These are phyloP conservation scores for Salminus brasiliensis DNA, from an alignment of 2,113 vertebrate genomes.

Conservation along the genomic window DNA sequence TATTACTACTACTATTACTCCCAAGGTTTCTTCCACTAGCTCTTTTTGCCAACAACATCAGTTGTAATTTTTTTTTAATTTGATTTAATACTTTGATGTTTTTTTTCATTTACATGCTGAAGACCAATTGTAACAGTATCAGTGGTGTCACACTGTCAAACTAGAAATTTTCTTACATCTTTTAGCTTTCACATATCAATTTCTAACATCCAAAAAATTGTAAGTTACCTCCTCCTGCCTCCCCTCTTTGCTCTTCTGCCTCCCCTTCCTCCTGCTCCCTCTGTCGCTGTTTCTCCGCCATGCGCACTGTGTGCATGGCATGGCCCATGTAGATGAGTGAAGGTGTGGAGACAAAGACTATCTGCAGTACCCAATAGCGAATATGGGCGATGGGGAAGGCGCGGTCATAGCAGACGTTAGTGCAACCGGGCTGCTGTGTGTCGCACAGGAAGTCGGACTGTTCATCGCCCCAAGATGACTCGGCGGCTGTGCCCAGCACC, in stretches of 20 bases:
- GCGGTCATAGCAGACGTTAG: conserved; percentile 94
- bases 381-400: conserved; percentile 98
- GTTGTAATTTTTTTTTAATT: too few relatives aligned
- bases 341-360: conserved; percentile 95
- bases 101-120: too few relatives aligned
- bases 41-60: too few relatives aligned
- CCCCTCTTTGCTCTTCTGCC: conserved; percentile 17
- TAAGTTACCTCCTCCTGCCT: conserved; percentile 55
- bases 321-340: conserved; percentile 96
- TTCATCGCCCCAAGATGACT: conserved; percentile 97
- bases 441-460: conserved; percentile 94
- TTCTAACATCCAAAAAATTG: neutral
- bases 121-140: too few relatives aligned
- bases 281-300: conserved; percentile 83
- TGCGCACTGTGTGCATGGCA: conserved; percentile 87
- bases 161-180: too few relatives aligned
- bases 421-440: conserved; percentile 90
- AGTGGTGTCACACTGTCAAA: too few relatives aligned
- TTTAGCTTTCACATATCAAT: too few relatives aligned
- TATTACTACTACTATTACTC: too few relatives aligned
- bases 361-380: conserved; percentile 96
- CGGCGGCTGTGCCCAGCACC: conserved; percentile 91
- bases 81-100: too few relatives aligned
- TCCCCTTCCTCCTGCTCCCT: conserved; percentile 46
- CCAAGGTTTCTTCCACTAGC: too few relatives aligned